phyloP scores from a whole-genome alignment of 2,113 vertebrate genomes.

The Lipophrys pholis region DNA sequence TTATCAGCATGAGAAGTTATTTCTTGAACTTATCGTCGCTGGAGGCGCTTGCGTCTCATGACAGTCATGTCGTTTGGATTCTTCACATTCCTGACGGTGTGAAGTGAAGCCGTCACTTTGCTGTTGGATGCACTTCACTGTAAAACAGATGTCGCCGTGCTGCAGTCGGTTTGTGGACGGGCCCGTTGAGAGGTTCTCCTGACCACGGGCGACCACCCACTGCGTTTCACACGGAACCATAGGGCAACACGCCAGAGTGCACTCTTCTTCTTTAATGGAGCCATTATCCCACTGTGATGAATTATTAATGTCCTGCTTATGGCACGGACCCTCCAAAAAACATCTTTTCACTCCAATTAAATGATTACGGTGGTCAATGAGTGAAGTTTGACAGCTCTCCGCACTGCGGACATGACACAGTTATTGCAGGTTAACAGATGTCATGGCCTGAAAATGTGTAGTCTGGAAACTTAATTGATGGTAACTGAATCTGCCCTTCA shows the following conservation, averaged over 20 bases:
- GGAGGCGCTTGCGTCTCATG: not conserved
- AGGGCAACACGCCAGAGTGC: not conserved
- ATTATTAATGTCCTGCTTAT: constrained; percentile 10
- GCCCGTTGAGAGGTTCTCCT: not conserved
- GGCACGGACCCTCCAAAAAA: not conserved
- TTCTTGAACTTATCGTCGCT: too few relatives aligned
- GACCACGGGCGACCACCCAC: not conserved
- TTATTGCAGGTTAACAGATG: not conserved
- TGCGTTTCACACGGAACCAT: not conserved
- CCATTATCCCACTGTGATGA: not conserved
- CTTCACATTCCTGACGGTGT: constrained; percentile 4
- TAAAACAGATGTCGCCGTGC: not conserved
- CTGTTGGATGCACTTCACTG: not conserved
- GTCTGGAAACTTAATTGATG: too few relatives aligned
- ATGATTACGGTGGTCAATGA: not conserved
- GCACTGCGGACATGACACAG: not conserved
- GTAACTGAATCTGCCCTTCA: too few relatives aligned
- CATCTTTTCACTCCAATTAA: not conserved
- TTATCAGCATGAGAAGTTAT: too few relatives aligned
- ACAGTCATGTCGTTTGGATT: not conserved
- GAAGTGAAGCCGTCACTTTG: not conserved
- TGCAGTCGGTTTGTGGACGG: too few relatives aligned
- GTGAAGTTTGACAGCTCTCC: not conserved
- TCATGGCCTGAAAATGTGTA: not conserved
- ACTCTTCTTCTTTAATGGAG: not conserved